These are phyloP conservation scores for Philhelius pedissequus DNA, from an alignment of 2,888 invertebrate genomes.

Conservation along the genomic window DNA sequence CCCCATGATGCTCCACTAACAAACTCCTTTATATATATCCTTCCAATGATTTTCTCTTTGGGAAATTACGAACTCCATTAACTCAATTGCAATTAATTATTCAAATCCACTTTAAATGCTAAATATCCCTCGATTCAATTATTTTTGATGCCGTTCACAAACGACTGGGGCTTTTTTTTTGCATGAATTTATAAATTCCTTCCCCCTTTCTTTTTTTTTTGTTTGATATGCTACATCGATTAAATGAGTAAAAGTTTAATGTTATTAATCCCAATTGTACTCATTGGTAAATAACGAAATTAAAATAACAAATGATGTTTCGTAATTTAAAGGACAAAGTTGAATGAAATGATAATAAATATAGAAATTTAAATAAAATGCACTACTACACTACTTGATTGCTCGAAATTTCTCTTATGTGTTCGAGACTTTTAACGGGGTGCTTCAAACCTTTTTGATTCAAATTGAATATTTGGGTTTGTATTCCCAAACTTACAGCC, in stretches of 20 bases:
- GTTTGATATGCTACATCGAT: slow-evolving; percentile 6
- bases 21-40: not conserved
- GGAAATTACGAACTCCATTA: slow-evolving; percentile 14
- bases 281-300: slow-evolving; percentile 23
- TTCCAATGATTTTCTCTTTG: not conserved
- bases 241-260: slow-evolving; percentile 24
- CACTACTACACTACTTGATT: too few species aligned
- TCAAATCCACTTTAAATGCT: slow-evolving; percentile 32
- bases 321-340: not conserved
- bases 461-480: too few species aligned
- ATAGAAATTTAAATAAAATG: not conserved
- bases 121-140: slow-evolving; percentile 37
- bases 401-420: too few species aligned
- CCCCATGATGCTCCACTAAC: not conserved
- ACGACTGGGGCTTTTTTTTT: not conserved
- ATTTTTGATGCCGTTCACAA: slow-evolving; percentile 18
- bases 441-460: too few species aligned
- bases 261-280: slow-evolving; percentile 18
- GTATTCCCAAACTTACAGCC: too few species aligned
- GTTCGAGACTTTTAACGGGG: too few species aligned
- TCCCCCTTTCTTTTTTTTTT: not conserved
- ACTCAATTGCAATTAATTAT: slow-evolving; percentile 39
- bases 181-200: too few species aligned
- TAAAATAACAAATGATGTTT: slow-evolving; percentile 17
- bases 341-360: not conserved